Evolutionary conservation across 2,888 invertebrate species (phyloP).

Genomic region (Uloborus plumipes): DNA sequence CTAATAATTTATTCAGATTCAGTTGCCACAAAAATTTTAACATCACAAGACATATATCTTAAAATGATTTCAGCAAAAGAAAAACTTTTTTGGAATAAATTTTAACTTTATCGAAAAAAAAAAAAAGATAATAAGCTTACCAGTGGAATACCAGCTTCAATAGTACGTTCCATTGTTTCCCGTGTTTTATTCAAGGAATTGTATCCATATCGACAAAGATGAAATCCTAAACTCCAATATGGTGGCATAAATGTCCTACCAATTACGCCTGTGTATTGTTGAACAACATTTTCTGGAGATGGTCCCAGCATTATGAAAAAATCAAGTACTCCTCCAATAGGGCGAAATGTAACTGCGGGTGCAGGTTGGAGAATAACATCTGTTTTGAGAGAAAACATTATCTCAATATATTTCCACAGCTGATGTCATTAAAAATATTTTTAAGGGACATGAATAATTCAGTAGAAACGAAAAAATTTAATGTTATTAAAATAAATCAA

Average conservation of each 20-base stretch:
- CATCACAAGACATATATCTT: too few species aligned
- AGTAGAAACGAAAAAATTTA: not conserved
- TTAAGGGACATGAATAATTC: not conserved
- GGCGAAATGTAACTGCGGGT: constrained; percentile 85
- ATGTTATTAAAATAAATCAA: not conserved
- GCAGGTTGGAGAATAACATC: constrained; percentile 85
- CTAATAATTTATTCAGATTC: too few species aligned
- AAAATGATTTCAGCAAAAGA: too few species aligned
- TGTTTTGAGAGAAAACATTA: constrained; percentile 70
- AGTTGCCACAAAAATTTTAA: too few species aligned
- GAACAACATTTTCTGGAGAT: constrained; percentile 75
- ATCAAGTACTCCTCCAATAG: constrained; percentile 85
- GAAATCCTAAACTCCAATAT: constrained; percentile 90
- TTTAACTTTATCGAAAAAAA: too few species aligned
- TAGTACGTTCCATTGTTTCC: constrained; percentile 79
- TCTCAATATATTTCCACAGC: too few species aligned
- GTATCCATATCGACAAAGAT: constrained; percentile 80
- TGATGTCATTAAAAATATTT: not conserved
- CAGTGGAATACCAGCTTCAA: constrained; percentile 81
- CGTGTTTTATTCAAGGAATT: constrained; percentile 78
- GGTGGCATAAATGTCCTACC: constrained; percentile 87
- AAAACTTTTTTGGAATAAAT: too few species aligned
- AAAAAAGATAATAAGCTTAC: constrained; percentile 73
- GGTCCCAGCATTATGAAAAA: constrained; percentile 85
- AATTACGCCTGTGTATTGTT: constrained; percentile 77